These are phyloP conservation scores for Rhabdomys pumilio DNA, from an alignment of 2,797 vertebrate species.

Conservation along the genomic window DNA sequence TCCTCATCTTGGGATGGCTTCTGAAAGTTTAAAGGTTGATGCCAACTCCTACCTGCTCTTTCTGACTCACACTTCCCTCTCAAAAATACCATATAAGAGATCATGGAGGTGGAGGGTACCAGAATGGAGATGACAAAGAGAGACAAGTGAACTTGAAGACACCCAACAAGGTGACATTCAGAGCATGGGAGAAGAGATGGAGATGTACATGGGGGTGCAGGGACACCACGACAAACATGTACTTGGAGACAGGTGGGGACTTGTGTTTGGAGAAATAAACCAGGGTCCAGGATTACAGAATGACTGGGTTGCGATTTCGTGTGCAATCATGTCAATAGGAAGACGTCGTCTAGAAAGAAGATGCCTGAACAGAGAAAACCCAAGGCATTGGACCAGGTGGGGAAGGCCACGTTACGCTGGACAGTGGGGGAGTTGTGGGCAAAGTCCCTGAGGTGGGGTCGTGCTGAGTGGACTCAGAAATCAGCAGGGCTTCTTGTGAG, in stretches of 20 bases:
- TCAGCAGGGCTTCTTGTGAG: not conserved
- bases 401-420: not conserved
- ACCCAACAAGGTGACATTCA: not conserved
- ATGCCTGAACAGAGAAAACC: not conserved
- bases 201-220: not conserved
- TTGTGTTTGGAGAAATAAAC: not conserved
- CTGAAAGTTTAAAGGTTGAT: not conserved
- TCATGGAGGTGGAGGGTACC: not conserved
- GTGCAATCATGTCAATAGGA: not conserved
- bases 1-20: not conserved
- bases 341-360: not conserved
- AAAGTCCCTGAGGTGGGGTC: not conserved
- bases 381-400: not conserved
- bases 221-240: not conserved
- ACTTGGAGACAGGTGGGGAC: not conserved
- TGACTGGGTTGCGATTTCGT: not conserved
- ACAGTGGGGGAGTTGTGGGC: not conserved
- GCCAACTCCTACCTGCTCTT: not conserved
- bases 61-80: not conserved
- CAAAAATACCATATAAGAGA: not conserved
- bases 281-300: not conserved
- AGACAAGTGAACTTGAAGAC: not conserved
- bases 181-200: not conserved
- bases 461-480: not conserved
- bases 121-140: not conserved